These are phyloP conservation scores for Burhinus bistriatus DNA, from an alignment of 2,113 vertebrate genomes.

Conservation along the genomic window DNA sequence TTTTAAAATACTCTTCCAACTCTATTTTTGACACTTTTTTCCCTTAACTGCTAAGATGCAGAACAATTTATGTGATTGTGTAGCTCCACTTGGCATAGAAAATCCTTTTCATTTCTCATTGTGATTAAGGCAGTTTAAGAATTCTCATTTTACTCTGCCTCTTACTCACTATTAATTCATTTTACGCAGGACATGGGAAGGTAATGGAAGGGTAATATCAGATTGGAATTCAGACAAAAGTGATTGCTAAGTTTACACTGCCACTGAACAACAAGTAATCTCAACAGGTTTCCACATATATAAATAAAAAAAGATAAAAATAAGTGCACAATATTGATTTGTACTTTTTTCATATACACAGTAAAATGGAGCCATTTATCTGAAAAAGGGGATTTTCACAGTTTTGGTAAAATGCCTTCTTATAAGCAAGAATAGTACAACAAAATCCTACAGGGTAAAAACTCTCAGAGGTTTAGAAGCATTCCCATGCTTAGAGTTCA, in stretches of 20 bases:
- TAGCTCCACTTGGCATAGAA: conserved; percentile 17
- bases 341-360: neutral
- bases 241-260: neutral
- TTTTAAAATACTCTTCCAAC: neutral
- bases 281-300: neutral
- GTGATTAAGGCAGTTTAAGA: neutral
- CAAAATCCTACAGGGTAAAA: neutral
- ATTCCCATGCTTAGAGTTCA: neutral
- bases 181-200: neutral
- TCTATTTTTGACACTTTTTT: neutral
- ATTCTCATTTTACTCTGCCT: neutral
- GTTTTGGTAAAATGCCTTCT: neutral
- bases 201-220: neutral
- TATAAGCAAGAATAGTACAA: neutral
- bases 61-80: neutral
- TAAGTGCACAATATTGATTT: neutral
- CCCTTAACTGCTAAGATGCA: neutral
- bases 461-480: neutral
- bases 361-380: neutral
- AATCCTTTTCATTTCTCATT: conserved; percentile 40
- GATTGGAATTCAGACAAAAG: neutral
- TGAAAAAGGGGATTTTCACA: neutral
- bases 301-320: neutral
- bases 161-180: conserved; percentile 30
- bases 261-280: neutral